Base-by-base conservation (phyloP, 2,113 vertebrate genomes). In the Grammomys dolichurus region DNA sequence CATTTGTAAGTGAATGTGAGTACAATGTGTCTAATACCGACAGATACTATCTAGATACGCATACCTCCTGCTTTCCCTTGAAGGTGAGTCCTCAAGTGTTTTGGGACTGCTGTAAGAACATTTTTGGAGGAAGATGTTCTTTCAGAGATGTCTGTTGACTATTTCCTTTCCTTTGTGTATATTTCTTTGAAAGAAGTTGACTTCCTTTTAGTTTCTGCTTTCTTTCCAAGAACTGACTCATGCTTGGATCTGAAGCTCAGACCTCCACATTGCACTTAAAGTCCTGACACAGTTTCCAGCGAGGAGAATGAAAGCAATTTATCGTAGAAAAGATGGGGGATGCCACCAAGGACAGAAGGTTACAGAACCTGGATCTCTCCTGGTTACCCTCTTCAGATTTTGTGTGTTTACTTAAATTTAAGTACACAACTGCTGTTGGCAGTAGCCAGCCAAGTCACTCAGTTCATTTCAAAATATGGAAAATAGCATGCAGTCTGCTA, bases 151-250 rank as follows among this genome's bases (percentile, higher is more conserved):
- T 81, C 65, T 93, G 51, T 93, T 92, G 91, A 87, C 72, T 70
- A 86, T 67, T 91, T 87, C 51, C 78, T 93, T 94, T 54, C 76
- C 90, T 77, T 96, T 77, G 24, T 89, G 14, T 94, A 46, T 89
- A 56, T 90, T 91, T 43, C 81, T 76, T 91, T 93, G 93, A 93
- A 93, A 96, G 75, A 94, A n/a, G 40, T 70, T 93, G 63, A 89
- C 94, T 82, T 93, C 89, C 75, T 97, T 96, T 96, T 75, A 73
- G 33, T 93, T 95, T 93, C 93, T 97, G 90, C 70, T 89, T 82
- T 87, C 76, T 88, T 93, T 96, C 86, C 69, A 95, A 84, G 81
- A 94, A 93, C 54, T 94, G 91, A 90, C 70, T 86, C 69, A 89
- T 56, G n/a, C 67, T 92, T 24, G 69, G 46, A 96, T 93, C 81